These are phyloP conservation scores for Unio delphinus DNA, from an alignment of 2,888 invertebrate species.

Conservation along the genomic window DNA sequence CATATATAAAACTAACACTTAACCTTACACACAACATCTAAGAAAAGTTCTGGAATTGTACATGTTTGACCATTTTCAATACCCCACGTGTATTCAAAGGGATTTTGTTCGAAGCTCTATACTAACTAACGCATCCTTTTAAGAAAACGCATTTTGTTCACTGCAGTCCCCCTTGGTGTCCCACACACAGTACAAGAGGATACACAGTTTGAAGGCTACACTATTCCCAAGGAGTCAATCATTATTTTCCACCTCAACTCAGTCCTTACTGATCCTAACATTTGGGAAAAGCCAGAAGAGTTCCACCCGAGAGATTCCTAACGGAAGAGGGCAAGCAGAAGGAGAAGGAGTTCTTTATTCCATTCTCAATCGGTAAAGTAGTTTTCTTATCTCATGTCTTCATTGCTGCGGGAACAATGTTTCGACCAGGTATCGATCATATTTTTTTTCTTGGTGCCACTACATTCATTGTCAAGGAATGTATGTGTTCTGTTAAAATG, in stretches of 20 bases:
- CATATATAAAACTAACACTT: too few relatives aligned
- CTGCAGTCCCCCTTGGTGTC: slow-evolving; percentile 12
- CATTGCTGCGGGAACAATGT: too few relatives aligned
- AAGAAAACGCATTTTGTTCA: neutral
- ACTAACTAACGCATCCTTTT: too few relatives aligned
- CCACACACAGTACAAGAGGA: slow-evolving; percentile 33
- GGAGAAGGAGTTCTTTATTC: slow-evolving; percentile 13
- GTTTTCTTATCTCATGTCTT: neutral
- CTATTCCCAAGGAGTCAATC: slow-evolving; percentile 47
- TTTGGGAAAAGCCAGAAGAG: slow-evolving; percentile 32
- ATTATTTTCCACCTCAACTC: slow-evolving; percentile 33
- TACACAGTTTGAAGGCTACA: slow-evolving; percentile 48
- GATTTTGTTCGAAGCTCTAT: too few relatives aligned
- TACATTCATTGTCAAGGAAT: too few relatives aligned
- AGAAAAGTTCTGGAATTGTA: too few relatives aligned
- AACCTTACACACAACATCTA: too few relatives aligned
- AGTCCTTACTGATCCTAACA: slow-evolving; percentile 25
- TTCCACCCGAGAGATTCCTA: slow-evolving; percentile 45
- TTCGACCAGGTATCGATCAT: too few relatives aligned
- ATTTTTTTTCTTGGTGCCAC: too few relatives aligned
- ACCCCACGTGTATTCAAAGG: too few relatives aligned
- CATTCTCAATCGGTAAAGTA: slow-evolving; percentile 21
- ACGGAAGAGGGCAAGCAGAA: slow-evolving; percentile 9
- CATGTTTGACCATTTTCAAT: too few relatives aligned
- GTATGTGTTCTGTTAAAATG: too few relatives aligned